Evolutionary conservation across 2,113 vertebrate species (phyloP), one percentile per base, ranked within the genome.

Genomic region (Myotis brandtii): DNA sequence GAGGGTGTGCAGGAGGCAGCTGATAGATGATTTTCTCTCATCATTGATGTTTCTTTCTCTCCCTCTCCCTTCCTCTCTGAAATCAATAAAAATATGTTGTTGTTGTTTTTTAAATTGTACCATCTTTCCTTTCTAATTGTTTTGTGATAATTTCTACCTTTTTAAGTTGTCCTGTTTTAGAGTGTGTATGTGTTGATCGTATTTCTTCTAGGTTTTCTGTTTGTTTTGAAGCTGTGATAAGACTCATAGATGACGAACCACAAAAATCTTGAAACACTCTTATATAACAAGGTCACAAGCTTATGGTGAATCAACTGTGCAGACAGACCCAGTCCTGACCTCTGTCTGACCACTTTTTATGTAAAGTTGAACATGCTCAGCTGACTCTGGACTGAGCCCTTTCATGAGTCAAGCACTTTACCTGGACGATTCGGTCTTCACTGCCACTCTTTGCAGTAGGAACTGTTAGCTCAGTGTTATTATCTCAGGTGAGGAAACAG

Each of bases 201-300:
- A 0, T 62, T 80, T 79, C 67, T 56, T 46, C 9, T 30, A n/a
- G 52, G 56, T 34, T n/a, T 32, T 66, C 72, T 66, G 50, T 13
- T 92, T 76, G 40, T 13, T 92, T 70, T 75, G 27, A 70, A 92
- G 50, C 54, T 90, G 40, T 9, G 18, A 34, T 62, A 69, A 95
- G 73, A 70, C 34, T 89, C 32, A 12, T 56, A 85, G 46, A 56
- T 32, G 67, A 92, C 86, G 40, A 92, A 77, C 17, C 21, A 48
- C 86, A 94, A 76, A 76, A 89, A 48, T 54, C 23, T 56, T 96
- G 16, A 81, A 81, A 91, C 69, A 89, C 20, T 66, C 52, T 89
- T 32, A 75, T 70, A 2, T 37, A 56, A 76, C 94, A 64, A 80
- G 81, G 27, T 86, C 46, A 92, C 32, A 70, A 27, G 48, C 66